Evolutionary conservation across 2,888 invertebrate species (phyloP).

Genomic region (Coelinius sp.): DNA sequence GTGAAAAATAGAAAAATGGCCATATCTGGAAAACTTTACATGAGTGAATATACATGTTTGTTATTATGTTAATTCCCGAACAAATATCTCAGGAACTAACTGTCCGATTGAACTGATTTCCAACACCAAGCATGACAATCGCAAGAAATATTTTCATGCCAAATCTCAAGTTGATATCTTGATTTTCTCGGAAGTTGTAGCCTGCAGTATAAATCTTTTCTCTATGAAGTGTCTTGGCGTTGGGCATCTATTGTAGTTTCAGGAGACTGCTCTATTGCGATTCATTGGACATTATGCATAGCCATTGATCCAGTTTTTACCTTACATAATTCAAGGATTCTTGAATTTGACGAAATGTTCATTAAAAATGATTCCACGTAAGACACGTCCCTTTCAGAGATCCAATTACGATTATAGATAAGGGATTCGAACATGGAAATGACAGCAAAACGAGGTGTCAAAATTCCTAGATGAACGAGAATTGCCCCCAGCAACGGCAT

Average conservation of each 20-base stretch:
- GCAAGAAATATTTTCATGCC: too few species aligned
- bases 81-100: too few species aligned
- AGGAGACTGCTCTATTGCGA: conserved; percentile 52
- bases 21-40: too few species aligned
- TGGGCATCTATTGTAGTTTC: conserved; percentile 39
- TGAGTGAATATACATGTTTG: too few species aligned
- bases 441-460: background rate
- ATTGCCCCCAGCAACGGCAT: background rate
- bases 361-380: background rate
- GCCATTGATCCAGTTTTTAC: background rate
- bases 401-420: background rate
- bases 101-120: too few species aligned
- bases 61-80: too few species aligned
- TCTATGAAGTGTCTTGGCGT: conserved; percentile 54
- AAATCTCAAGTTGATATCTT: too few species aligned
- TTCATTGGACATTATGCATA: conserved; percentile 46
- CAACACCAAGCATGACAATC: too few species aligned
- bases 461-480: background rate
- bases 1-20: too few species aligned
- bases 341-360: background rate
- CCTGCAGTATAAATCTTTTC: conserved; percentile 31
- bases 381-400: background rate
- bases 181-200: too few species aligned
- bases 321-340: background rate
- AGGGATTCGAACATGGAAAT: background rate